Evolutionary conservation across 1,140 invertebrate genomes (phyloP).

Genomic region (Cardiocondyla obscurior): DNA sequence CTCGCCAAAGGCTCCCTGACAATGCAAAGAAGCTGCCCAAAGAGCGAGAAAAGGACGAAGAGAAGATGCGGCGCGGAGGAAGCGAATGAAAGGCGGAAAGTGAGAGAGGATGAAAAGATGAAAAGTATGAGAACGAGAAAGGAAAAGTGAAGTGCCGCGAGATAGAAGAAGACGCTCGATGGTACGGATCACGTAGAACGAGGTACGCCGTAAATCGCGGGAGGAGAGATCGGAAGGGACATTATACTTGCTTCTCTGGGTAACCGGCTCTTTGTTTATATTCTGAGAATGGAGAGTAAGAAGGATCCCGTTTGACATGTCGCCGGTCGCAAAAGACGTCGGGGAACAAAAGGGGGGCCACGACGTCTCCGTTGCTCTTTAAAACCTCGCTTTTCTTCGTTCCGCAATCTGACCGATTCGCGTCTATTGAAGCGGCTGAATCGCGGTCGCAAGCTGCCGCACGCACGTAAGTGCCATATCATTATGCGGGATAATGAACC

Average conservation of each 20-base stretch:
- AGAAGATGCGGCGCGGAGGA: not conserved
- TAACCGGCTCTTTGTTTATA: constrained; percentile 70
- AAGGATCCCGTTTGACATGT: constrained; percentile 72
- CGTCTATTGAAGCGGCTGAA: constrained; percentile 58
- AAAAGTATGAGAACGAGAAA: not conserved
- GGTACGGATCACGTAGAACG: constrained; percentile 41
- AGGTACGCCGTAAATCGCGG: constrained; percentile 42
- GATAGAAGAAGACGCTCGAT: constrained; percentile 43
- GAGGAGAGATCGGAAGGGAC: constrained; percentile 58
- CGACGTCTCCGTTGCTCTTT: constrained; percentile 17
- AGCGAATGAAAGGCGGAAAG: not conserved
- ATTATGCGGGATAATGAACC: constrained; percentile 70
- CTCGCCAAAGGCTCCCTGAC: constrained; percentile 66
- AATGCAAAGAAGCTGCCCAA: constrained; percentile 63
- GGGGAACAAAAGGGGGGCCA: constrained; percentile 66
- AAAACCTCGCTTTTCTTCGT: not conserved
- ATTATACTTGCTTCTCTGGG: constrained; percentile 64
- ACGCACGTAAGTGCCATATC: constrained; percentile 67
- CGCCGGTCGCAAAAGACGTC: constrained; percentile 69
- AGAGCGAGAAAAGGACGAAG: constrained; percentile 16
- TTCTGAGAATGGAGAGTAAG: constrained; percentile 51
- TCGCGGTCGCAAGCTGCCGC: constrained; percentile 61
- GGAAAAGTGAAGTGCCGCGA: not conserved
- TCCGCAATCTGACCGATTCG: constrained; percentile 32
- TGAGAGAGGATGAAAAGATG: constrained; percentile 1